Evolutionary conservation across 2,797 vertebrate species (phyloP), one percentile per base, ranked within the genome.

Genomic region (Muraenolepis orangiensis): DNA sequence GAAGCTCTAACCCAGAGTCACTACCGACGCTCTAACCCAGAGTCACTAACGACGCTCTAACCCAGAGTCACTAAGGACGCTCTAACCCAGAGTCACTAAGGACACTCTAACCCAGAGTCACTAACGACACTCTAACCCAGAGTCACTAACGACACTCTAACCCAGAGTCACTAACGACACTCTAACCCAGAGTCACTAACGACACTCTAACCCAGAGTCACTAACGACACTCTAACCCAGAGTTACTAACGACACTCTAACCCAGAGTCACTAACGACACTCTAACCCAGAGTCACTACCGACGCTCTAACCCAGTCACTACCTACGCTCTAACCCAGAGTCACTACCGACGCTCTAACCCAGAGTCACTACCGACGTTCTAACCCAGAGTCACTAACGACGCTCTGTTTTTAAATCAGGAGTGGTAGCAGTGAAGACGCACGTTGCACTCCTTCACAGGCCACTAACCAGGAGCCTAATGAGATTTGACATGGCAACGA

Each of bases 381-480:
- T 23, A 23, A n/a, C 51, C 20, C 10, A 57, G 23, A 57, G n/a
- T 23, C 2, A 6, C 5, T n/a, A 23, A 57, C 31, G 23, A 57
- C 31, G 23, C 18, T 70, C 66, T 67, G 18, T 4, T 73, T 16
- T 67, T 57, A 77, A 20, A 80, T 72, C 7, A 78, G 4, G 66
- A 30, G 42, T 38, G 20, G n/a, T n/a, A n/a, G n/a, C 12, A 20
- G 23, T 38, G n/a, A 30, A 66, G 3, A 4, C 20, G 40, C 28
- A 7, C 57, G 74, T 51, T 66, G 12, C 74, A 42, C 70, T 20
- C 80, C 46, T 76, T 78, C 80, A 83, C 75, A 82, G 82, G 66
- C 73, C 87, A 91, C 90, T 91, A 90, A 84, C 81, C 64, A 77
- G 72, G 80, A 80, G 81, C 66, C 81, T 90, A 86, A 92, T 91